Conservation (phyloP, 2,113 vertebrate genomes). For the Melanerpes formicivorus region DNA sequence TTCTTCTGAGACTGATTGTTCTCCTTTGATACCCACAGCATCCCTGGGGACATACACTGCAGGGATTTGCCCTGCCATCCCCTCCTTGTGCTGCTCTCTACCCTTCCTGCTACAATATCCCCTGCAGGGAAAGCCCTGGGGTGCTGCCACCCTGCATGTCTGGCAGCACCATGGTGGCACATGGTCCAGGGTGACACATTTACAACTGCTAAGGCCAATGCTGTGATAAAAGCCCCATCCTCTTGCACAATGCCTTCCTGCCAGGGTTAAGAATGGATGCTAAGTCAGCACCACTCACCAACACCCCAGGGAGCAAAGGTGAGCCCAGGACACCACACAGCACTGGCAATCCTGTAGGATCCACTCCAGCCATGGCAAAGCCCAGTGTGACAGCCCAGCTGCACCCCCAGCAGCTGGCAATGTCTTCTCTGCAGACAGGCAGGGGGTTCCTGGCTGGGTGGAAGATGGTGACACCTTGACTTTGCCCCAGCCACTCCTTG, state of each 20-base stretch:
- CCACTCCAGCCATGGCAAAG: accelerated
- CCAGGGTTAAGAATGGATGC: not conserved
- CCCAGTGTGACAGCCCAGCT: not conserved
- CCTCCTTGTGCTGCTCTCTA: accelerated
- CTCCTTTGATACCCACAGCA: not conserved
- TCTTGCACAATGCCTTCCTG: not conserved
- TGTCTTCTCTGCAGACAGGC: accelerated
- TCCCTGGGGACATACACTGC: not conserved
- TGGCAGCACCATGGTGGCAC: not conserved
- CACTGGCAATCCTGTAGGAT: not conserved
- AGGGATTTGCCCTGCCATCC: not conserved
- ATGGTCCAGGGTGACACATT: accelerated
- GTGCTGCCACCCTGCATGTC: not conserved
- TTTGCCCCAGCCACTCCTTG: accelerated
- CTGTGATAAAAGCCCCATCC: not conserved
- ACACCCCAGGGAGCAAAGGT: not conserved
- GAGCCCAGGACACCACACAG: accelerated
- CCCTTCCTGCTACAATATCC: accelerated
- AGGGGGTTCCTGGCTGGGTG: not conserved
- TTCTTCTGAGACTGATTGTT: accelerated
- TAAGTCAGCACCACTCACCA: not conserved
- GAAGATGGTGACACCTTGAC: not conserved
- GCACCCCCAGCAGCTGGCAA: not conserved
- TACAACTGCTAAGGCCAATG: not conserved
- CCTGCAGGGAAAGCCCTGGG: not conserved